Conservation (phyloP, 2,888 invertebrate genomes). For the Diaphora mendica region DNA sequence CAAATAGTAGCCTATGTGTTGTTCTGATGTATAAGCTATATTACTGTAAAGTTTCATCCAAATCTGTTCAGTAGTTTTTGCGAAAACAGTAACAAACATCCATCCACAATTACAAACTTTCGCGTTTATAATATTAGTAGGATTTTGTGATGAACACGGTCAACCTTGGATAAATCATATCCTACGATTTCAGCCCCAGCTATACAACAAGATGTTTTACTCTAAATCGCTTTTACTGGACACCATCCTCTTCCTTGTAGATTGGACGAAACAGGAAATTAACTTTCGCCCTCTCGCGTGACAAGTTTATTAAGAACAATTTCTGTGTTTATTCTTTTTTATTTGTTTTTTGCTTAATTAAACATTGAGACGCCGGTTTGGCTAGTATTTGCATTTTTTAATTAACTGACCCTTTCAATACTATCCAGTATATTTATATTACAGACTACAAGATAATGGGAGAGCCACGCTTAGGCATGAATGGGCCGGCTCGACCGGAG, state of each 20-base stretch:
- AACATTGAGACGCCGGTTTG: conserved; percentile 55
- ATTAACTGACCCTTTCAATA: conserved; percentile 43
- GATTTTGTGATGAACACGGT: neutral
- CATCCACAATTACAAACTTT: too few species aligned
- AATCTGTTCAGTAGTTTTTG: too few species aligned
- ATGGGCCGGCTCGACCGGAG: too few species aligned
- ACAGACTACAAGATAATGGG: too few species aligned
- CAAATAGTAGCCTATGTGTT: too few species aligned
- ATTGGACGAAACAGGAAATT: conserved; percentile 82
- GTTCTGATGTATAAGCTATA: too few species aligned
- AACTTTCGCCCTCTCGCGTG: conserved; percentile 81
- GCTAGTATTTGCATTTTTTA: conserved; percentile 47
- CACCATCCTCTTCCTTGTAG: conserved; percentile 47
- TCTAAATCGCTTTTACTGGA: conserved; percentile 31
- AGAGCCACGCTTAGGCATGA: too few species aligned
- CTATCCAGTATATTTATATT: too few species aligned
- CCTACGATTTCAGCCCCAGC: neutral
- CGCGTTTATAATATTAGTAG: too few species aligned
- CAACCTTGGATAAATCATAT: neutral
- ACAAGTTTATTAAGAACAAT: conserved; percentile 82
- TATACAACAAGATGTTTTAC: conserved; percentile 14
- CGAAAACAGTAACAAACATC: too few species aligned
- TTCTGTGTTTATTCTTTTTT: conserved; percentile 74
- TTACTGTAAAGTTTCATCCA: too few species aligned
- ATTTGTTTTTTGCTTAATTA: conserved; percentile 66